Evolutionary conservation across 2,797 vertebrate genomes (phyloP).

Genomic region (Hippocampus kuda): DNA sequence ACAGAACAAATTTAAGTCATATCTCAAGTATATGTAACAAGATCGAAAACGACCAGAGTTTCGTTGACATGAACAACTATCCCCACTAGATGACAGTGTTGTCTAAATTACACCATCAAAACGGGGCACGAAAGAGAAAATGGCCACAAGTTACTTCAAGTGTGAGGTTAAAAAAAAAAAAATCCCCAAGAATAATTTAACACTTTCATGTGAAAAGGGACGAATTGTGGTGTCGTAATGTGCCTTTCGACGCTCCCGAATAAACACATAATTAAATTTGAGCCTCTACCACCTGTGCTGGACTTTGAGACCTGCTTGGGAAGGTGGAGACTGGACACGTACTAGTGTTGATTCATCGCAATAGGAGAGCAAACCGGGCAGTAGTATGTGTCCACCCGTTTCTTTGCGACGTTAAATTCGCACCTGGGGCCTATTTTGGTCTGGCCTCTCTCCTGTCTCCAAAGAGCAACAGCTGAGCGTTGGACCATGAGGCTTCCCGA

Average conservation of each 20-base stretch:
- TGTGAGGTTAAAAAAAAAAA: too few species aligned
- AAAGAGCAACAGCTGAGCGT: background rate
- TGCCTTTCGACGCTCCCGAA: too few species aligned
- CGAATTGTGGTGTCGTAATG: background rate
- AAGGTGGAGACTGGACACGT: constrained; percentile 20
- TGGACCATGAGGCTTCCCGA: constrained; percentile 56
- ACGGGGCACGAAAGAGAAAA: background rate
- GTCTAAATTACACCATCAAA: background rate
- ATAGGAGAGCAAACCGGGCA: constrained; percentile 20
- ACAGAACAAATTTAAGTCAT: too few species aligned
- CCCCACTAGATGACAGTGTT: constrained; percentile 43
- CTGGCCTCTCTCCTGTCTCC: background rate
- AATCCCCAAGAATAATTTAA: background rate
- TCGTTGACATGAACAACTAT: background rate
- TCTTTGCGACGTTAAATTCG: constrained; percentile 13
- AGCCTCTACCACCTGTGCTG: constrained; percentile 17
- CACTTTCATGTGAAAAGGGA: background rate
- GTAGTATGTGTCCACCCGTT: constrained; percentile 25
- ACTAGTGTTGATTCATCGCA: constrained; percentile 24
- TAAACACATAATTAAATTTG: background rate
- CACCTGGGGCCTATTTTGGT: constrained; percentile 4
- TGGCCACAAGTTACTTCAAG: background rate
- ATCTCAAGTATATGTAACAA: too few species aligned
- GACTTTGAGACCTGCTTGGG: constrained; percentile 49
- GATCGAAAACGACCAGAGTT: background rate